Evolutionary conservation across 1,140 invertebrate genomes (phyloP).

Genomic region (Ganaspis sp.): DNA sequence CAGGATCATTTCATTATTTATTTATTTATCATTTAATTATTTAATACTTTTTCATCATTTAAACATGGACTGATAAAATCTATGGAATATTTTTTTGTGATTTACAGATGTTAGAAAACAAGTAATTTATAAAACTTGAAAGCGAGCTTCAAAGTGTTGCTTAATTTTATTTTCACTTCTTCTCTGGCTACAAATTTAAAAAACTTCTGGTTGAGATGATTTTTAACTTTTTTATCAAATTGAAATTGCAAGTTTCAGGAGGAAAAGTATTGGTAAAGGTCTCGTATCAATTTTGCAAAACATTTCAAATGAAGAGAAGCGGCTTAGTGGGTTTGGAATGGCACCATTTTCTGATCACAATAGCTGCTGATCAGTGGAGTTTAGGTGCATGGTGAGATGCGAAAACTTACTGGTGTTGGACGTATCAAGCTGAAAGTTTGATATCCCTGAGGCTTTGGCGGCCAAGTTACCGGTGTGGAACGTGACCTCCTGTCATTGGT

Average conservation of each 20-base stretch:
- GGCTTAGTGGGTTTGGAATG: conserved; percentile 27
- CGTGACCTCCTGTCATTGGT: conserved; percentile 56
- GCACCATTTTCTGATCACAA: conserved; percentile 55
- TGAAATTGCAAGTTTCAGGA: too few relatives aligned
- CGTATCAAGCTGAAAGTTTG: conserved; percentile 63
- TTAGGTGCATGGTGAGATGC: conserved; percentile 44
- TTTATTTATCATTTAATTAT: too few relatives aligned
- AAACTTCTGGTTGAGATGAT: not conserved
- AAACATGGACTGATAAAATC: too few relatives aligned
- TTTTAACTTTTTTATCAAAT: not conserved
- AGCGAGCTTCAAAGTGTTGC: too few relatives aligned
- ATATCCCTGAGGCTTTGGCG: conserved; percentile 61
- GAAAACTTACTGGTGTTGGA: conserved; percentile 57
- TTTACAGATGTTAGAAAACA: too few relatives aligned
- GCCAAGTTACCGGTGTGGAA: conserved; percentile 51
- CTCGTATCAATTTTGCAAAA: too few relatives aligned
- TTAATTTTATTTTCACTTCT: too few relatives aligned
- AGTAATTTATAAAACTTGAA: too few relatives aligned
- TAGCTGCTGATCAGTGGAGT: conserved; percentile 65
- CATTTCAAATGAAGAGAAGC: not conserved
- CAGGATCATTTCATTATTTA: too few relatives aligned
- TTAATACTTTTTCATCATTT: not conserved
- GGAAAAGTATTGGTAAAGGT: too few relatives aligned
- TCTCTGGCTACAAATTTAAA: too few relatives aligned
- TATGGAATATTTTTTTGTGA: too few relatives aligned